A percentile compares a stretch with the other conserved stretches of the same genome.
phyloP scores from a whole-genome alignment of 2,113 vertebrate species.

The Salminus brasiliensis region DNA sequence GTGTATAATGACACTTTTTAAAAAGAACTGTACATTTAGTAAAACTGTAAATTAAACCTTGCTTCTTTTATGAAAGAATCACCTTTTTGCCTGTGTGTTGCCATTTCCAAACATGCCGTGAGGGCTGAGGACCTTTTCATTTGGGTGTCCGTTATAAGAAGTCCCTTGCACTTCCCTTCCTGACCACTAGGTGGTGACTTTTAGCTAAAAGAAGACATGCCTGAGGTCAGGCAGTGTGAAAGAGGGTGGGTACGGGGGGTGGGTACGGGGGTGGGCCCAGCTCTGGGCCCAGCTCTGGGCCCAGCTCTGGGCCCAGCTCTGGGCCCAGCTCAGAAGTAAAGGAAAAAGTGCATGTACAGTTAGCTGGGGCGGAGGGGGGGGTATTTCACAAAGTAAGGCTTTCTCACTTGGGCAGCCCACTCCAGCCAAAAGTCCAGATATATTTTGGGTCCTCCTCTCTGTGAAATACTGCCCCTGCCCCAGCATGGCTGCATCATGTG shows the following conservation, averaged over 20 bases:
- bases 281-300: no score
- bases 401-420: no score
- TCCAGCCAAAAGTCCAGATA: no score
- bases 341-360: no score
- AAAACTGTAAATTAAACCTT: conserved; percentile 97
- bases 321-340: no score
- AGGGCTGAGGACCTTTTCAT: no score
- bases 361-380: no score
- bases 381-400: no score
- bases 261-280: conserved; percentile 23
- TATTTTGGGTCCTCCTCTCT: no score
- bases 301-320: no score
- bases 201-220: conserved; percentile 44
- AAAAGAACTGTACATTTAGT: conserved; percentile 98
- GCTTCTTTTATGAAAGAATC: conserved; percentile 88
- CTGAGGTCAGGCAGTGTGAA: conserved; percentile 37
- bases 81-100: conserved; percentile 12
- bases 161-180: neutral
- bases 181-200: conserved; percentile 70
- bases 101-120: neutral
- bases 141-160: no score
- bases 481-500: neutral
- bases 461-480: no score
- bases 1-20: conserved; percentile 97
- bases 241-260: conserved; percentile 30